Evolutionary conservation across 2,888 invertebrate species (phyloP), one percentile per base, ranked within the genome.

Genomic region (Pseudanteris insignis): DNA sequence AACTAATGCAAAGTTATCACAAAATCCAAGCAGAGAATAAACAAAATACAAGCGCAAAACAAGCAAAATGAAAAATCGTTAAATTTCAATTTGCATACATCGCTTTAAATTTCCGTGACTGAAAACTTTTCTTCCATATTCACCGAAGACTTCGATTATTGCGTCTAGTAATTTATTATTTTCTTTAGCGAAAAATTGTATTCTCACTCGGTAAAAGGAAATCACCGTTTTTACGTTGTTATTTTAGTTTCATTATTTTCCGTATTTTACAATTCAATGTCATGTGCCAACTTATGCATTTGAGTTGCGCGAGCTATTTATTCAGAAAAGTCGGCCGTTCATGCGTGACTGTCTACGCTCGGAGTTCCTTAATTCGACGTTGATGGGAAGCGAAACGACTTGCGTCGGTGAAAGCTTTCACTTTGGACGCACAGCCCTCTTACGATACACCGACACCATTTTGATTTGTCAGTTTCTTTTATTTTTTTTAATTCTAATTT

Each of bases 311-410:
- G 24, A 21, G 50, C 55, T 57, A 57, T 62, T 62, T 62, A 62
- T 62, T 53, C 62, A 57, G 55, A 41, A 57, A 51, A 40, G 41
- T 40, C 44, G 57, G 26, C 34, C 47, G 51, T 51, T 57, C 62
- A 38, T 41, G 43, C 36, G 32, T 37, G 41, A 38, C 43, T 54
- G 43, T 58, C 46, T 40, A 43, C 21, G 30, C 41, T 32, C 26
- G 8, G 25, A 51, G 34, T 48, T 30, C 14, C 51, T 53, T 44
- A 58, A 57, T 62, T 62, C 43, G 58, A 53, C 51, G 43, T 53
- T 33, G 46, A 3, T 6, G 18, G 18, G 38, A 44, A 38, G 48
- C 38, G 21, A 44, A 18, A 29, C 44, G 44, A 43, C 36, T 46
- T 44, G 40, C 25, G 36, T 44, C 28, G 53, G 48, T 55, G 43